These are phyloP conservation scores for Charanyca ferruginea DNA, from an alignment of 2,888 invertebrate species.

Conservation along the genomic window DNA sequence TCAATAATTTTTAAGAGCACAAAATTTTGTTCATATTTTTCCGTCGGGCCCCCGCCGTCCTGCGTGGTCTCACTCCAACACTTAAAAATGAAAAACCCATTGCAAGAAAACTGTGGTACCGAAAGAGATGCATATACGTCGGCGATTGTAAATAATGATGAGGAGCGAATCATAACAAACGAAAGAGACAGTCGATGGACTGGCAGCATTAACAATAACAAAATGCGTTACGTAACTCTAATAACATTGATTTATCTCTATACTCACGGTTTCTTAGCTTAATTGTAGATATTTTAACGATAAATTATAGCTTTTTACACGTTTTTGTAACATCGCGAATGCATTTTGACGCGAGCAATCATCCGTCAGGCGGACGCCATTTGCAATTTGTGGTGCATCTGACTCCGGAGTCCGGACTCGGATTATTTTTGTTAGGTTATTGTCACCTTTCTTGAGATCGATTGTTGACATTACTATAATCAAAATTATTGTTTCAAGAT, in stretches of 20 bases:
- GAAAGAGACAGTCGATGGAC: slow-evolving; percentile 82
- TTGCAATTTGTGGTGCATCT: slow-evolving; percentile 75
- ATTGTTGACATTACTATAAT: no score
- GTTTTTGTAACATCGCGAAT: slow-evolving; percentile 78
- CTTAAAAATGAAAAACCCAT: slow-evolving; percentile 89
- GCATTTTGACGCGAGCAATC: slow-evolving; percentile 82
- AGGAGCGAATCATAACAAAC: slow-evolving; percentile 87
- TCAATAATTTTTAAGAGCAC: slow-evolving; percentile 90
- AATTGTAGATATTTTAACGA: slow-evolving; percentile 61
- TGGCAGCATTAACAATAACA: slow-evolving; percentile 79
- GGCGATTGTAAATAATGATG: slow-evolving; percentile 88
- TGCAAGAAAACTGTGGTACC: slow-evolving; percentile 84
- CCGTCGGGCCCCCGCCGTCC: slow-evolving; percentile 82
- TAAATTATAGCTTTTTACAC: slow-evolving; percentile 68
- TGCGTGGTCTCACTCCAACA: slow-evolving; percentile 81
- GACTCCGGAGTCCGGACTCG: slow-evolving; percentile 46
- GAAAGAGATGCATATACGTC: slow-evolving; percentile 86
- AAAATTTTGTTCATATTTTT: slow-evolving; percentile 89
- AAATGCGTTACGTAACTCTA: slow-evolving; percentile 76
- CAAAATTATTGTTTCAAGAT: no score
- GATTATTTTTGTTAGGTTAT: slow-evolving; percentile 45
- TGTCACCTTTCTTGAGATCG: slow-evolving; percentile 17
- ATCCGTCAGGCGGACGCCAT: slow-evolving; percentile 86
- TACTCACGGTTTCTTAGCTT: slow-evolving; percentile 71
- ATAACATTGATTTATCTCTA: slow-evolving; percentile 50